Base-by-base conservation (phyloP, 1,140 invertebrate genomes). In the Heliconius congener region DNA sequence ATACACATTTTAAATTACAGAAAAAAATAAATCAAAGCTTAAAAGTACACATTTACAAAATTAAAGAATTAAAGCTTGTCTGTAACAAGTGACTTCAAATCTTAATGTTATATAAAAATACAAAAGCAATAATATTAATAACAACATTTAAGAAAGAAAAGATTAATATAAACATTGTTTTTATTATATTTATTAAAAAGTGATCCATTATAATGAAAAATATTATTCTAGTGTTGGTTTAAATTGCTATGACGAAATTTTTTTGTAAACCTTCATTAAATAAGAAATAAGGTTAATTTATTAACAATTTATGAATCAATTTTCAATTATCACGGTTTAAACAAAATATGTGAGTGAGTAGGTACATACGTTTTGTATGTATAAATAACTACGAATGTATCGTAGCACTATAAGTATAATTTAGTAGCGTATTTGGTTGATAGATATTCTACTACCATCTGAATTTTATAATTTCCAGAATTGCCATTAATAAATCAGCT, bases 101-200 rank as follows among this genome's bases (percentile, higher is more conserved):
- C 23, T 27, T 66, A 66, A 23, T 66, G 13, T 66, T 66, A 66
- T 30, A 30, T 66, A 23, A 60, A n/a, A 66, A 27, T 66, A 66
- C 4, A 66, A 66, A 66, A n/a, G 60, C 60, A 66, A 66, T 66
- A 66, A 66, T 30, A 66, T 66, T 66, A 66, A 66, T 66, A 66
- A 66, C 60, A 66, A 66, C 23, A 66, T 66, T 66, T 30, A 66
- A 66, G 11, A 66, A 66, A 27, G 27, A 66, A 66, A 30, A 66
- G 5, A 46, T 23, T 66, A 66, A 5, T 66, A 66, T 16, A 4
- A 30, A 66, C 60, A 66, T n/a, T 30, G 9, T 5, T 27, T 4
- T 66, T 57, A 23, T 57, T 57, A 57, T 23, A 30, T 13, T 66
- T 66, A 30, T 16, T 27, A 13, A 23, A 66, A 27, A 30, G 9